Evolutionary conservation across 2,797 vertebrate species (phyloP), one percentile per base, ranked within the genome.

Genomic region (Onychomys arenicola): DNA sequence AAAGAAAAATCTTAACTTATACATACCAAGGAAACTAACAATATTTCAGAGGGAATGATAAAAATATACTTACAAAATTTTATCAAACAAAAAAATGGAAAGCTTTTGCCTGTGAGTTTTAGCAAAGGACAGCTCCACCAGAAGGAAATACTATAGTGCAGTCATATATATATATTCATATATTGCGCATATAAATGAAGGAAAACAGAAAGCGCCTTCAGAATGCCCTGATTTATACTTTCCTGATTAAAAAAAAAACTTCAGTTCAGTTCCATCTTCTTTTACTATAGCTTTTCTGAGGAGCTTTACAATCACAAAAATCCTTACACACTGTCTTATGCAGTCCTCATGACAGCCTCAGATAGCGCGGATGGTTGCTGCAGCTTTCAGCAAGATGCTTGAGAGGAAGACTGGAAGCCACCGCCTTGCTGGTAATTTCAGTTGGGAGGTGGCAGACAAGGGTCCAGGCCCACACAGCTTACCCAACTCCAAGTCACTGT

Each of bases 41-140:
- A 95, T 13, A 92, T 23, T 96, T 89, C 61, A 86, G 43, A 96
- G 34, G 49, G 8, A 96, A 40, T 73, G 88, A 85, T 89, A 94
- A 93, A 32, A 93, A 93, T 73, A 93, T 94, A 95, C 43, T 83
- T 71, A 9, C 3, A 94, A 93, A 65, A 63, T 27, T 80, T 87
- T 55, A 95, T 67, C 46, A 95, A 95, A 90, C 3, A 93, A 86
- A 92, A 46, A 80, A 43, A 40, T 19, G n/a, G 57, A 57, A 88
- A 73, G 27, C 17, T 75, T 86, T 67, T 75, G 95, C 49, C 91
- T 27, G 5, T 87, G 88, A 55, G 40, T 73, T 89, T 94, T 63
- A 93, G 87, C n/a, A 95, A 55, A 88, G 95, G 77, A 17, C 52
- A 34, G 52, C 76, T 67, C 57, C 12, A 90, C 13, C 2, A 73